Percentiles rank a stretch among this genome's conserved stretches.
Evolutionary conservation across 1,140 invertebrate species (phyloP).

Genomic region (Drosophila subobscura): DNA sequence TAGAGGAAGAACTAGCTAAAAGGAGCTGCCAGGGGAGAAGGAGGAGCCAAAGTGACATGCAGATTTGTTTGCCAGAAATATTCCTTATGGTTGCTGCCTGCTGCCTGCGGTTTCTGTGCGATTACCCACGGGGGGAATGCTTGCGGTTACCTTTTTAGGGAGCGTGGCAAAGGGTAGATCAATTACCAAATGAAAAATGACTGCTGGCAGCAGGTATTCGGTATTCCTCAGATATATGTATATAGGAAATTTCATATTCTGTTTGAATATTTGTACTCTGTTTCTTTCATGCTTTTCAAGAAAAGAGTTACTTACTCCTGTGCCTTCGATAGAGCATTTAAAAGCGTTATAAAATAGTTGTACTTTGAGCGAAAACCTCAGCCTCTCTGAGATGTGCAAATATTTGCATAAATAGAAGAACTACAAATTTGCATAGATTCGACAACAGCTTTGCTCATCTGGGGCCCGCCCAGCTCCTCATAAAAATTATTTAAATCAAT

Average conservation of each 20-base stretch:
- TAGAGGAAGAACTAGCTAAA: constrained; percentile 35
- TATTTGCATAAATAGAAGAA: constrained; percentile 54
- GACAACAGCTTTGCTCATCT: not conserved
- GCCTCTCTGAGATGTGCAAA: constrained; percentile 17
- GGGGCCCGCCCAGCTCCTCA: not conserved
- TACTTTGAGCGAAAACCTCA: no score
- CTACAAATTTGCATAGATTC: constrained; percentile 64
- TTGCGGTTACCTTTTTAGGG: not conserved
- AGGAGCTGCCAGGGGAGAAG: constrained; percentile 32
- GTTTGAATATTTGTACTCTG: no score
- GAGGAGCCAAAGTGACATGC: constrained; percentile 45
- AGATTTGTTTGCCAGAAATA: constrained; percentile 65
- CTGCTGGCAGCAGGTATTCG: not conserved
- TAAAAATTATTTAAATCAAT: constrained; percentile 63
- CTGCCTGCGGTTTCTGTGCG: constrained; percentile 14
- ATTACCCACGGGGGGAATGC: constrained; percentile 26
- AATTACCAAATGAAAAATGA: constrained; percentile 55
- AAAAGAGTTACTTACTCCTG: no score
- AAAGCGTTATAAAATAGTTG: no score
- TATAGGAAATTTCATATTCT: no score
- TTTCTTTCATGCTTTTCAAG: no score
- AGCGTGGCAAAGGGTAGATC: constrained; percentile 20
- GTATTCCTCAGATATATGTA: no score
- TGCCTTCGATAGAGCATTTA: no score
- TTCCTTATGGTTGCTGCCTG: constrained; percentile 41